Percentiles rank a stretch among this genome's conserved stretches.
Conservation (phyloP, 2,888 invertebrate species). For the Patella ulyssiponensis region DNA sequence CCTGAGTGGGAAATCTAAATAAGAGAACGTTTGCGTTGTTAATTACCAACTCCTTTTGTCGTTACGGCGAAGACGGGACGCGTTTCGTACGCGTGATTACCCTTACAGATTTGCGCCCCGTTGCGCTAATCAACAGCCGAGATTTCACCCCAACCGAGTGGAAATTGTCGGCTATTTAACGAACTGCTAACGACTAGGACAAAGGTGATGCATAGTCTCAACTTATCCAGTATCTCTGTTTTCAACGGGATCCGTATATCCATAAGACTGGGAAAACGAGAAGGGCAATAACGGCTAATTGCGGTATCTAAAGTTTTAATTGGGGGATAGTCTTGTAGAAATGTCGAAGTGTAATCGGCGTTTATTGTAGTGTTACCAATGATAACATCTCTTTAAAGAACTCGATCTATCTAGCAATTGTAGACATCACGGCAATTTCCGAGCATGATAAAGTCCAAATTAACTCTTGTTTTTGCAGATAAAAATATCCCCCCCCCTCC, state of each 20-base stretch:
- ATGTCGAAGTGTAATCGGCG: too few relatives aligned
- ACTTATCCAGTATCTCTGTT: neutral
- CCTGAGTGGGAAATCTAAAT: constrained; percentile 16
- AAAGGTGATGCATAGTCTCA: neutral
- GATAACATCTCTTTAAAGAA: too few relatives aligned
- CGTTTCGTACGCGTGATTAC: constrained; percentile 12
- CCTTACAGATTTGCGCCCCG: neutral
- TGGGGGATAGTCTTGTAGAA: neutral
- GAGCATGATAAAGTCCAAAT: too few relatives aligned
- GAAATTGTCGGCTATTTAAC: constrained; percentile 11
- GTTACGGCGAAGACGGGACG: constrained; percentile 10
- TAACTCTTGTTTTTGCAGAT: too few relatives aligned
- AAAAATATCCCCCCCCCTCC: too few relatives aligned
- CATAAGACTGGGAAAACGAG: neutral
- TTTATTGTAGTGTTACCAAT: too few relatives aligned
- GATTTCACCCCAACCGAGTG: neutral
- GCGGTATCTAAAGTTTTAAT: neutral
- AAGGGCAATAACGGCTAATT: neutral
- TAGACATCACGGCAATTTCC: too few relatives aligned
- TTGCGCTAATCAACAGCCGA: neutral
- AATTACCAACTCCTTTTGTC: constrained; percentile 17
- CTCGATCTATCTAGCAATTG: too few relatives aligned
- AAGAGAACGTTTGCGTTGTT: constrained; percentile 13
- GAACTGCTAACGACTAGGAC: neutral
- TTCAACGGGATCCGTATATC: too few relatives aligned